Conservation (phyloP, 2,797 vertebrate species). For the Glossophaga mutica region DNA sequence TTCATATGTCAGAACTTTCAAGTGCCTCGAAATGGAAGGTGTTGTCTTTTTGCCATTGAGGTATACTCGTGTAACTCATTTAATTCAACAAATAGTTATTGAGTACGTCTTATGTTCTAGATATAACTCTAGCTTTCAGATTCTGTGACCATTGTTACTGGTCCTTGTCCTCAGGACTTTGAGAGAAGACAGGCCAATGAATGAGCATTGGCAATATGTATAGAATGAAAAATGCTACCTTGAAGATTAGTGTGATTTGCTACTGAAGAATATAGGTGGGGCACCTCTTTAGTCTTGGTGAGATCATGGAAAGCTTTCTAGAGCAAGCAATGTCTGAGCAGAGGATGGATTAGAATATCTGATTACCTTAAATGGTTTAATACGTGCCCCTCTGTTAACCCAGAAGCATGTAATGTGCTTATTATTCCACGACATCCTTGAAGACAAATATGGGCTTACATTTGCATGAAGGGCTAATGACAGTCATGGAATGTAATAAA, state of each 20-base stretch:
- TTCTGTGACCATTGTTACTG: not conserved
- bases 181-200: not conserved
- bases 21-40: not conserved
- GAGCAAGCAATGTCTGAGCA: not conserved
- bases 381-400: not conserved
- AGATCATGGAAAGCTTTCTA: not conserved
- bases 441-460: conserved; percentile 50
- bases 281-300: not conserved
- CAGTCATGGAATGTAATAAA: conserved; percentile 45
- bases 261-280: not conserved
- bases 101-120: not conserved
- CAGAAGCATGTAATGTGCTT: conserved; percentile 22
- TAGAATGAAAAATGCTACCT: not conserved
- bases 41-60: not conserved
- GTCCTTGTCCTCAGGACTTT: not conserved
- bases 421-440: not conserved
- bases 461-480: conserved; percentile 66
- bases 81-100: not conserved
- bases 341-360: not conserved
- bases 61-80: not conserved
- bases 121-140: not conserved
- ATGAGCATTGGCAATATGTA: not conserved
- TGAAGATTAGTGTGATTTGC: not conserved
- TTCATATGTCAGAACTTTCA: not conserved
- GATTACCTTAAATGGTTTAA: not conserved